phyloP scores from a whole-genome alignment of 2,888 invertebrate species.

The Auanema freiburgensis region DNA sequence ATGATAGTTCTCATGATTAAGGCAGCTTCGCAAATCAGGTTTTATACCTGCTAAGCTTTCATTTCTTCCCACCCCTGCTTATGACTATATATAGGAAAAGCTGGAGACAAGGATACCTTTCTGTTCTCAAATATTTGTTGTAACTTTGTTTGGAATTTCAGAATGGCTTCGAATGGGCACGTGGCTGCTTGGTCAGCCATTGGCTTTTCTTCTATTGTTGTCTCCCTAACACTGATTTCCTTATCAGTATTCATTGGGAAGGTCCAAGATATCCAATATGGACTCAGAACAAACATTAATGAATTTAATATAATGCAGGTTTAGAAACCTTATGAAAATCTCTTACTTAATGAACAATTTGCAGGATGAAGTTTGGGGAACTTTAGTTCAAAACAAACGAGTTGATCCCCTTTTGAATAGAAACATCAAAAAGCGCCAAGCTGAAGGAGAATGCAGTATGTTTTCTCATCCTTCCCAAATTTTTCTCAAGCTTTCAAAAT shows the following conservation, averaged over 20 bases:
- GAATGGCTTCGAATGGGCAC: too few species aligned
- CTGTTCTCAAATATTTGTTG: too few species aligned
- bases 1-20: too few species aligned
- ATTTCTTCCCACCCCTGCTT: too few species aligned
- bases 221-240: conserved; percentile 34
- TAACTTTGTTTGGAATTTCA: too few species aligned
- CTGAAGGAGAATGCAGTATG: conserved; percentile 36
- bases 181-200: conserved; percentile 37
- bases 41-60: too few species aligned
- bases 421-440: conserved; percentile 29
- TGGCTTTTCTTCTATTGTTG: conserved; percentile 35
- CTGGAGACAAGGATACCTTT: too few species aligned
- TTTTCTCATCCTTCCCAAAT: background rate
- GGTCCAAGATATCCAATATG: conserved; percentile 32
- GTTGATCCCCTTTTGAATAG: conserved; percentile 26
- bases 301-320: conserved; percentile 47
- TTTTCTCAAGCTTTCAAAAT: conserved; percentile 1
- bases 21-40: too few species aligned
- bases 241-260: conserved; percentile 33
- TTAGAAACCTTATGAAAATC: background rate
- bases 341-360: background rate
- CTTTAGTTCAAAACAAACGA: conserved; percentile 31
- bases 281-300: conserved; percentile 36
- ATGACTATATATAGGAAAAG: too few species aligned
- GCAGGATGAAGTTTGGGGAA: conserved; percentile 45